Base-by-base conservation (phyloP, 2,888 invertebrate genomes). In the Andrena trimmerana region DNA sequence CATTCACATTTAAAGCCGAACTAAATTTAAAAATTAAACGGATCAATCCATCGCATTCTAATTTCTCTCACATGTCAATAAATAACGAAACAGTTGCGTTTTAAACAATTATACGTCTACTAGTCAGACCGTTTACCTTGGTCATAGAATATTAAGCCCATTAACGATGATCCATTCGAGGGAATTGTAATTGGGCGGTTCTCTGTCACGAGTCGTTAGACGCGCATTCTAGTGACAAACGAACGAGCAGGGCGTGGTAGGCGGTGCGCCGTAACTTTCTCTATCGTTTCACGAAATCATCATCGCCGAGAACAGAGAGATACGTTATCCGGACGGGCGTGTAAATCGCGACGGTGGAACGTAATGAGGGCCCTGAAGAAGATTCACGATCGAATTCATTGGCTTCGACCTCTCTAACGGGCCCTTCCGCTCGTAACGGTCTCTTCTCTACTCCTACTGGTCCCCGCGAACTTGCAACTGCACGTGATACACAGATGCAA, bases 371-470 rank as follows among this genome's bases (percentile, higher is more conserved):
- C 76, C 81, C 84, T 83, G 81, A 73, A 24, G 70, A 81, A 88
- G 89, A 89, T 89, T 84, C 89, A 88, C 86, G 88, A 83, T 86
- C 85, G 87, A 86, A 88, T 85, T 83, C 84, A 89, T 88, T 86
- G 85, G 80, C 85, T 80, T 81, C 83, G 86, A 89, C 65, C 75
- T 80, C 59, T 79, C 71, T 81, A 86, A 85, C 81, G 79, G 85
- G 59, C 71, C 66, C 42, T 68, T 66, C 36, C 50, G 52, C 33
- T 72, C 59, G 70, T 83, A 86, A 86, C 81, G 85, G 86, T 78
- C 80, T 78, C 78, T 63, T 59, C 36, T 42, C 24, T 83, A n/a
- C 59, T 67, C 33, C 67, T 74, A 70, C 70, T 70, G 80, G 70
- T 59, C 31, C 48, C 24, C 20, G 50, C 20, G 52, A 65, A 54